These are phyloP conservation scores for Notodonta dromedarius DNA, from an alignment of 2,888 invertebrate genomes.

Conservation along the genomic window DNA sequence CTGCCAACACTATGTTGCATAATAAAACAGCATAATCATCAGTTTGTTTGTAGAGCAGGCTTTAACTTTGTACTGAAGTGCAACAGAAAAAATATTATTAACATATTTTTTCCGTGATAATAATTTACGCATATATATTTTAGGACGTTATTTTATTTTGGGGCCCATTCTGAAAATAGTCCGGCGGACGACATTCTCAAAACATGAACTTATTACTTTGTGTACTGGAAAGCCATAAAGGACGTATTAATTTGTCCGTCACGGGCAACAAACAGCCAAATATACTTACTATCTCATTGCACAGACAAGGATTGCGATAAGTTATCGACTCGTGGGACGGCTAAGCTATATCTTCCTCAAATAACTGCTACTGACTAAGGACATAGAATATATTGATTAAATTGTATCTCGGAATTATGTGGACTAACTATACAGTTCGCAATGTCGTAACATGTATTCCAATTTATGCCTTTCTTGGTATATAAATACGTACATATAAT, in stretches of 20 bases:
- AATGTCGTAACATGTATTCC: too few species aligned
- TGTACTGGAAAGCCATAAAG: not conserved
- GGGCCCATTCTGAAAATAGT: too few species aligned
- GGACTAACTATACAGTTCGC: not conserved
- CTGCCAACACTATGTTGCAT: not conserved
- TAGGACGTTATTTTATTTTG: too few species aligned
- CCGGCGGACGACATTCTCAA: too few species aligned
- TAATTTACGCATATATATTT: too few species aligned
- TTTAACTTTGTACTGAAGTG: not conserved
- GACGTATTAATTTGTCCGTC: too few species aligned
- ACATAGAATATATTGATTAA: not conserved
- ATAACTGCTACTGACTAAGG: not conserved
- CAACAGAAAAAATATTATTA: not conserved
- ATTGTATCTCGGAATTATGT: not conserved
- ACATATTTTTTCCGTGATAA: too few species aligned
- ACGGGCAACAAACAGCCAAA: not conserved
- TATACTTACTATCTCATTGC: not conserved
- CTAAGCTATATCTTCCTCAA: conserved; percentile 2
- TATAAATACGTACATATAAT: too few species aligned
- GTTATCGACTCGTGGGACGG: not conserved
- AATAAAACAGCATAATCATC: not conserved
- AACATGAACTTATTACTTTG: not conserved
- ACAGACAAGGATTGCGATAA: not conserved
- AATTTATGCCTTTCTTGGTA: too few species aligned
- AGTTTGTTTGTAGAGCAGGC: not conserved